phyloP scores from a whole-genome alignment of 2,888 invertebrate species.

The Lagria hirta region DNA sequence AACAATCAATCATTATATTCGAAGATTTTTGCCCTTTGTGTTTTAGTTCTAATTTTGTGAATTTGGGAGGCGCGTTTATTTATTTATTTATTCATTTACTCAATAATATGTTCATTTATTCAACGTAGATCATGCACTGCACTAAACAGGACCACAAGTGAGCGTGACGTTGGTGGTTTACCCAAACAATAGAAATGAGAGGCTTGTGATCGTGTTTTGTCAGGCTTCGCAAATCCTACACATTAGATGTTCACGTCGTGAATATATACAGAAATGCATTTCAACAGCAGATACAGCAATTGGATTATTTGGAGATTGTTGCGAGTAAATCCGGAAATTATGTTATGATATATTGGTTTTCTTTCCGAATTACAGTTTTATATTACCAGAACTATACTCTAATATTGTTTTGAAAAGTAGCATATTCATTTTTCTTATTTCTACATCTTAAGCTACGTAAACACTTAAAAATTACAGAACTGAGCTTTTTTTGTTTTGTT shows the following conservation, averaged over 20 bases:
- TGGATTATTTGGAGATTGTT: conserved; percentile 18
- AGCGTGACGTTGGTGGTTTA: conserved; percentile 21
- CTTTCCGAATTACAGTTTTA: too few relatives aligned
- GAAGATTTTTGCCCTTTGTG: too few relatives aligned
- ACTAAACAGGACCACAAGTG: conserved; percentile 15
- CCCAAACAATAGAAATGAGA: conserved; percentile 20
- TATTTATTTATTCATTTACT: conserved; percentile 12
- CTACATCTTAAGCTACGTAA: too few relatives aligned
- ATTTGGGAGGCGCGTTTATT: too few relatives aligned
- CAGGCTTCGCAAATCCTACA: conserved; percentile 13
- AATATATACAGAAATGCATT: conserved; percentile 16
- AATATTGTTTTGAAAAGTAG: too few relatives aligned
- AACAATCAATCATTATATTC: too few relatives aligned
- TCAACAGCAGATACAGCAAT: conserved; percentile 15
- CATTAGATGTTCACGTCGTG: conserved; percentile 24
- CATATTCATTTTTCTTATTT: too few relatives aligned
- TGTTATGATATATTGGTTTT: conserved; percentile 1
- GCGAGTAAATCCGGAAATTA: conserved; percentile 3
- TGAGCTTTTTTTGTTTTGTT: background rate
- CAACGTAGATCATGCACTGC: conserved; percentile 1
- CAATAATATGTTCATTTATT: too few relatives aligned
- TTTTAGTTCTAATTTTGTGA: too few relatives aligned
- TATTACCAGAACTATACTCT: too few relatives aligned
- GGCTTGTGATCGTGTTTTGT: conserved; percentile 24
- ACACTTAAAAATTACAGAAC: too few relatives aligned